phyloP scores from a whole-genome alignment of 1,140 invertebrate genomes.

The Liolophura sinensis region DNA sequence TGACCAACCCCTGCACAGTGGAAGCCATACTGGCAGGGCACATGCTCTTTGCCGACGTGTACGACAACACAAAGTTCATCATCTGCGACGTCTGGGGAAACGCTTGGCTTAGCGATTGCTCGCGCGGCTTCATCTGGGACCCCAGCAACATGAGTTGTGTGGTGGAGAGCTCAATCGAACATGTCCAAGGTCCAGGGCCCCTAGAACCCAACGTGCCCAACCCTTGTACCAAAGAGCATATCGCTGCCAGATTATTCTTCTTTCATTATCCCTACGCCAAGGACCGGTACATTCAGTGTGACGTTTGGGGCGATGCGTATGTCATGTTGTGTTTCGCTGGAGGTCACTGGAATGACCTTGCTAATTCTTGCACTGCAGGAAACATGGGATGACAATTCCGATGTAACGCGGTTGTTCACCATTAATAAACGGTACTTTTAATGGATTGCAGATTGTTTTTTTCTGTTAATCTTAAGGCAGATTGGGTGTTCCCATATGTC shows the following conservation, averaged over 20 bases:
- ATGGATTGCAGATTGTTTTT: too few relatives aligned
- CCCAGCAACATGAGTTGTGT: too few relatives aligned
- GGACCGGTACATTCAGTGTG: constrained; percentile 18
- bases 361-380: too few relatives aligned
- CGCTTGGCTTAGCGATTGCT: constrained; percentile 23
- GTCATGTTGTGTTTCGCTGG: too few relatives aligned
- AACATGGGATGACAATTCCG: too few relatives aligned
- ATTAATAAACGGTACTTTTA: too few relatives aligned
- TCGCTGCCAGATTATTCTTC: constrained; percentile 7
- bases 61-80: constrained; percentile 15
- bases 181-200: too few relatives aligned
- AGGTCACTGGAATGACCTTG: too few relatives aligned
- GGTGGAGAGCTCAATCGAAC: too few relatives aligned
- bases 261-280: constrained; percentile 9
- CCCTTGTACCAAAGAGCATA: constrained; percentile 14
- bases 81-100: constrained; percentile 20
- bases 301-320: constrained; percentile 20
- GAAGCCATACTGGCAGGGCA: constrained; percentile 5
- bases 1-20: constrained; percentile 19
- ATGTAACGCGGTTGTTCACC: too few relatives aligned
- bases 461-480: too few relatives aligned
- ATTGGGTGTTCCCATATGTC: too few relatives aligned
- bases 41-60: constrained; percentile 7
- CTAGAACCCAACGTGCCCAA: constrained; percentile 9
- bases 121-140: constrained; percentile 17